A percentile compares a stretch with the other conserved stretches of the same genome.
These are phyloP conservation scores for Folsomia manolachei DNA, from an alignment of 2,888 invertebrate genomes.

Conservation along the genomic window DNA sequence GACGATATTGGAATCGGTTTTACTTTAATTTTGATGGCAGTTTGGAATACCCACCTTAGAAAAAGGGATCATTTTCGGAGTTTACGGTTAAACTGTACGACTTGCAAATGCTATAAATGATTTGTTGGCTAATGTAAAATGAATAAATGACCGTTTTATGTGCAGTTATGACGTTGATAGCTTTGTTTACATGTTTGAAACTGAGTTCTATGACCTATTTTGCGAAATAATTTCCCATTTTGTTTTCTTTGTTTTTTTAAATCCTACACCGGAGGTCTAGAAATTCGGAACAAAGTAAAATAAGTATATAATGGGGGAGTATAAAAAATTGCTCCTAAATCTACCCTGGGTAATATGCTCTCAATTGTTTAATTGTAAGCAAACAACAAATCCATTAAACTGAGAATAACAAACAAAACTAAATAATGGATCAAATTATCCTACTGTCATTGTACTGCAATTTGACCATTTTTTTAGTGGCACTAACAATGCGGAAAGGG, in stretches of 20 bases:
- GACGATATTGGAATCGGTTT: no score
- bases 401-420: no score
- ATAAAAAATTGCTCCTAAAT: background rate
- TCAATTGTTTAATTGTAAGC: no score
- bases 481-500: no score
- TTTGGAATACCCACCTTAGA: background rate
- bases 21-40: background rate
- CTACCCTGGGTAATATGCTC: no score
- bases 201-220: constrained; percentile 18
- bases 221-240: background rate
- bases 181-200: constrained; percentile 18
- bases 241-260: no score
- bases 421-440: no score
- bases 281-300: background rate
- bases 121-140: background rate
- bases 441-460: no score
- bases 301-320: no score
- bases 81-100: background rate
- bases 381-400: no score
- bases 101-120: background rate
- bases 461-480: no score
- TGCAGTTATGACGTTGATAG: constrained; percentile 19
- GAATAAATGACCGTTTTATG: constrained; percentile 10
- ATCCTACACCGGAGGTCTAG: background rate
- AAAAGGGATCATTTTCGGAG: background rate